Percentiles rank a stretch among this genome's conserved stretches.
Evolutionary conservation across 2,888 invertebrate species (phyloP).

Genomic region (Dasypolia templi): DNA sequence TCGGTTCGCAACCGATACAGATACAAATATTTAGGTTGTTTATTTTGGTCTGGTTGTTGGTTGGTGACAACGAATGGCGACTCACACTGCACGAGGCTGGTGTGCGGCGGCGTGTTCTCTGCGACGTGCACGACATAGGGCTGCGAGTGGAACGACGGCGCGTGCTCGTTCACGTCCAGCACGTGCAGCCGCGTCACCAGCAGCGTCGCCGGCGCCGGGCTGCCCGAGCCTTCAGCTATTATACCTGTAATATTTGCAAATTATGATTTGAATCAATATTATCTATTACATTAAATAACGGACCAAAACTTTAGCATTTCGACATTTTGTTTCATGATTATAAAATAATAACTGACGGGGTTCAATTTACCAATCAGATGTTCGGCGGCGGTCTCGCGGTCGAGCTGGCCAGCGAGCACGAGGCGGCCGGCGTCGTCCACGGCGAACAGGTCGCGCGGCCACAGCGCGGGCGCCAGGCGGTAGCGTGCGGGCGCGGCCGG

Average conservation of each 20-base stretch:
- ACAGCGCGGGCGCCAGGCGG: conserved; percentile 79
- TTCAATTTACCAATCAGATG: conserved; percentile 91
- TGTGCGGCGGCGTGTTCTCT: conserved; percentile 95
- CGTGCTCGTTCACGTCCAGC: conserved; percentile 97
- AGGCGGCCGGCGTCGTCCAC: conserved; percentile 94
- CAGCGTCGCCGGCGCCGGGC: conserved; percentile 92
- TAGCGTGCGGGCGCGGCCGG: conserved; percentile 63
- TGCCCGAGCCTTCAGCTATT: conserved; percentile 80
- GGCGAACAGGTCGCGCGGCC: conserved; percentile 92
- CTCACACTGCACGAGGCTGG: conserved; percentile 93
- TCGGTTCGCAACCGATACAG: no score
- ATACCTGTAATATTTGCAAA: conserved; percentile 71
- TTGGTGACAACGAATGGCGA: conserved; percentile 9
- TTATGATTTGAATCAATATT: background rate
- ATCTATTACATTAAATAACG: no score
- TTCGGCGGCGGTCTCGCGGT: conserved; percentile 93
- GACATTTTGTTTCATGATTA: background rate
- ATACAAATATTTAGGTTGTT: no score
- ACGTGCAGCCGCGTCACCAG: conserved; percentile 94
- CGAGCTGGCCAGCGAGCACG: conserved; percentile 93
- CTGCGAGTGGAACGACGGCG: conserved; percentile 96
- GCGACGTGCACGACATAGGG: conserved; percentile 94
- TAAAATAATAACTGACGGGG: background rate
- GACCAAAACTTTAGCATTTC: background rate
- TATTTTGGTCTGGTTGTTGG: background rate